phyloP scores from a whole-genome alignment of 1,140 invertebrate genomes.

The Heliothis subflexa region DNA sequence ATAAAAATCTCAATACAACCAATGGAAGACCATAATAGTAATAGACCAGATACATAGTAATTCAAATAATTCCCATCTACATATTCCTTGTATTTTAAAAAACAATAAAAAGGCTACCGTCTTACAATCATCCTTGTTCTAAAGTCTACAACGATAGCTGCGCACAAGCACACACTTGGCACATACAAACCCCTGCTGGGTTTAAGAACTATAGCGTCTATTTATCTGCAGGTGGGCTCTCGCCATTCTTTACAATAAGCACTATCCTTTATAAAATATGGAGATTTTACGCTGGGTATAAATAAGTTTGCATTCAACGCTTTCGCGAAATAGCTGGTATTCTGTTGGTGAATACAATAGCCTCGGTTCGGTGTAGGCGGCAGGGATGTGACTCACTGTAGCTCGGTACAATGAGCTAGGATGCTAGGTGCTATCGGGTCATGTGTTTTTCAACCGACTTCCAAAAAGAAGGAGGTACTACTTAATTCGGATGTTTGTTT shows the following conservation, averaged over 20 bases:
- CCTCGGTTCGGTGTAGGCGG: slow-evolving; percentile 56
- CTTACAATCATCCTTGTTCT: slow-evolving; percentile 28
- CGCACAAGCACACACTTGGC: background rate
- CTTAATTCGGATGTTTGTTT: no score
- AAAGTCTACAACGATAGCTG: background rate
- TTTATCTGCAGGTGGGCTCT: slow-evolving; percentile 32
- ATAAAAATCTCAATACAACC: background rate
- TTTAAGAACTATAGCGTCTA: slow-evolving; percentile 21
- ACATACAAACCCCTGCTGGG: slow-evolving; percentile 25
- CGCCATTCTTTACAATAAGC: slow-evolving; percentile 34
- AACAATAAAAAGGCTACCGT: background rate
- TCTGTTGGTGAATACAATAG: slow-evolving; percentile 66
- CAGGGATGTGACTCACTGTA: slow-evolving; percentile 62
- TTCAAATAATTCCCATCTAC: background rate
- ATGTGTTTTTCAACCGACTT: background rate
- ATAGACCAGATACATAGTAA: background rate
- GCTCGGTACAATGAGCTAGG: background rate
- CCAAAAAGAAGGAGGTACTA: no score
- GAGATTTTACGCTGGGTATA: slow-evolving; percentile 37
- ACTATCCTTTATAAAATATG: slow-evolving; percentile 39
- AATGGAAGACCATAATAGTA: background rate
- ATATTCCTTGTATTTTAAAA: background rate
- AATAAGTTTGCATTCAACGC: slow-evolving; percentile 49
- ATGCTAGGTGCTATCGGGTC: background rate
- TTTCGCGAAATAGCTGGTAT: slow-evolving; percentile 68